These are phyloP conservation scores for Nothoprocta perdicaria DNA, from an alignment of 2,113 vertebrate species.

Conservation along the genomic window DNA sequence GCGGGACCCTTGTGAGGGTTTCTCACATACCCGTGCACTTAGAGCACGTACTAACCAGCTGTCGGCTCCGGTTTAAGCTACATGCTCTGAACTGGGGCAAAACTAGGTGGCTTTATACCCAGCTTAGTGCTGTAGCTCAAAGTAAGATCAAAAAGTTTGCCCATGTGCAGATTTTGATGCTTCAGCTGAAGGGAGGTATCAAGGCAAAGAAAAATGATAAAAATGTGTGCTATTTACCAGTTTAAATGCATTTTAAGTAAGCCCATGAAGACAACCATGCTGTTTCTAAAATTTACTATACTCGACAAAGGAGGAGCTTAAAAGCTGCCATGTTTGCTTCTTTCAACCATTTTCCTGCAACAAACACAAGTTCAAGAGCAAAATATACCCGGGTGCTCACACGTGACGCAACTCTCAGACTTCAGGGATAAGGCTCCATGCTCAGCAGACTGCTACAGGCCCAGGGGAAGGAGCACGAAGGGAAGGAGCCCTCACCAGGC, in stretches of 20 bases:
- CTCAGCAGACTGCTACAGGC: neutral
- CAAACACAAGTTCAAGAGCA: neutral
- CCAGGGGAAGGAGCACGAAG: fast-evolving
- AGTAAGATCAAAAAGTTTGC: neutral
- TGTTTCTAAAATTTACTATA: neutral
- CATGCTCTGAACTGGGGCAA: fast-evolving
- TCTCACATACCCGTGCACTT: neutral
- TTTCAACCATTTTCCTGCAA: neutral
- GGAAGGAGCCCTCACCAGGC: fast-evolving
- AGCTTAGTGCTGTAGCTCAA: neutral
- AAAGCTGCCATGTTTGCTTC: neutral
- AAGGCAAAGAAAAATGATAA: neutral
- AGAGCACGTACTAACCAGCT: neutral
- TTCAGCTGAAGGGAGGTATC: neutral
- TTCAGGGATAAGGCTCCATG: fast-evolving
- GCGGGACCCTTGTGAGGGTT: neutral
- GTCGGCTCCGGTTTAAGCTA: neutral
- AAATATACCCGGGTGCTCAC: fast-evolving
- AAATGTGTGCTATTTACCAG: neutral
- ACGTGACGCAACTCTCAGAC: neutral
- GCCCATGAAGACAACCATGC: neutral
- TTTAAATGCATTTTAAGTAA: neutral
- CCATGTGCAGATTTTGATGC: neutral
- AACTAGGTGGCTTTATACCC: neutral
- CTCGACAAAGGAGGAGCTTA: neutral